Conservation (phyloP, 1,140 invertebrate genomes). For the Cylas formicarius region DNA sequence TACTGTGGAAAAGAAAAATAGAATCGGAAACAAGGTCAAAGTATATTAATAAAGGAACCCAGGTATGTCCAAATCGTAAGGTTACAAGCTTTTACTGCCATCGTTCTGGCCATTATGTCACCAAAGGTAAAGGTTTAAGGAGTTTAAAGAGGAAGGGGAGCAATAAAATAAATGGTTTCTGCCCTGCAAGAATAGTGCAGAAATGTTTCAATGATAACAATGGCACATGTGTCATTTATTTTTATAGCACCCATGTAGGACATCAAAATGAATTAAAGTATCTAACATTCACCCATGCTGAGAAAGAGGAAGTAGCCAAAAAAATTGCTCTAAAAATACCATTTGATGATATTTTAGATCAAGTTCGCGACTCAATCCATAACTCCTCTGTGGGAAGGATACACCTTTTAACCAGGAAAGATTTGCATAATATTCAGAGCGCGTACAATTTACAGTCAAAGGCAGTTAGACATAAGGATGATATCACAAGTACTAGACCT, state of each 20-base stretch:
- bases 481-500: not conserved
- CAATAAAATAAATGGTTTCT: slow-evolving; percentile 14
- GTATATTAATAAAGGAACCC: no score
- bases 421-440: slow-evolving; percentile 17
- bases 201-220: slow-evolving; percentile 9
- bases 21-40: no score
- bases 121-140: slow-evolving; percentile 6
- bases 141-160: slow-evolving; percentile 14
- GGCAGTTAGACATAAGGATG: slow-evolving; percentile 11
- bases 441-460: slow-evolving; percentile 8
- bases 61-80: no score
- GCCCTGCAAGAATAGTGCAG: slow-evolving; percentile 3
- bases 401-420: slow-evolving; percentile 17
- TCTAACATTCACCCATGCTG: slow-evolving; percentile 9
- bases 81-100: no score
- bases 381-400: slow-evolving; percentile 11
- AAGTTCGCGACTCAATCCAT: slow-evolving; percentile 11
- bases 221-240: slow-evolving; percentile 8
- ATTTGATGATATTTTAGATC: slow-evolving; percentile 17
- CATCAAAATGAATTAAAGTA: slow-evolving; percentile 19
- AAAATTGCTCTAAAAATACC: slow-evolving; percentile 22
- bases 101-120: slow-evolving; percentile 12
- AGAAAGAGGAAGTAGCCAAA: slow-evolving; percentile 16
- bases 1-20: no score
- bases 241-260: slow-evolving; percentile 16